Conservation (phyloP, 2,888 invertebrate species). For the Synergus laeviventris region DNA sequence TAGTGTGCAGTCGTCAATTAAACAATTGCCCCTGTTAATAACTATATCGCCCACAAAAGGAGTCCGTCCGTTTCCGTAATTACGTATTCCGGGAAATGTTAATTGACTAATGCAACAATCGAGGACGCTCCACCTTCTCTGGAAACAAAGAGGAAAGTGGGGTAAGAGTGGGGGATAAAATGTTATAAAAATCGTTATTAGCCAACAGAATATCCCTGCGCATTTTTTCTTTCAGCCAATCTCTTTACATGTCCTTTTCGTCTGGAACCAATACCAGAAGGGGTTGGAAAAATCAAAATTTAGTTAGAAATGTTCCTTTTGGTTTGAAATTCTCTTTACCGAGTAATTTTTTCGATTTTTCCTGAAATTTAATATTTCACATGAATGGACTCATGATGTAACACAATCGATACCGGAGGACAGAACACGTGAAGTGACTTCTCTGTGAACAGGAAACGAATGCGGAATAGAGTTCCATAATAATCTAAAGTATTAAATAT, state of each 20-base stretch:
- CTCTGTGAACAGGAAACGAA: conserved; percentile 10
- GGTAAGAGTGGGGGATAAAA: background rate
- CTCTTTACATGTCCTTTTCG: background rate
- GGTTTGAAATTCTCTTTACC: no score
- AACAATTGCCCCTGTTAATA: conserved; percentile 6
- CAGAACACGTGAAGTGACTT: conserved; percentile 17
- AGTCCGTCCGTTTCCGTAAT: background rate
- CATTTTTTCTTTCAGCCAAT: background rate
- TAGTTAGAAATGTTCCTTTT: no score
- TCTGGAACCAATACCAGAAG: background rate
- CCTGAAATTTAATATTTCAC: no score
- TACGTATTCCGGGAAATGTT: conserved; percentile 15
- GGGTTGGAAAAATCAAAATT: background rate
- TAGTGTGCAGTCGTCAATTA: background rate
- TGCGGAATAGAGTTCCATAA: conserved; percentile 12
- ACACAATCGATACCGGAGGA: conserved; percentile 12
- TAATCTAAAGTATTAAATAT: background rate
- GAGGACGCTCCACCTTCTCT: conserved; percentile 17
- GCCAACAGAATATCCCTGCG: background rate
- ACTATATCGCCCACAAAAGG: conserved; percentile 11
- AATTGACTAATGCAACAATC: conserved; percentile 4
- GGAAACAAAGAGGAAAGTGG: background rate
- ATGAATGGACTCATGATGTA: conserved; percentile 16
- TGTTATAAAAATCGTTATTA: background rate
- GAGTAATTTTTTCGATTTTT: no score